Evolutionary conservation across 2,113 vertebrate genomes (phyloP).

Genomic region (Elachura formosa): DNA sequence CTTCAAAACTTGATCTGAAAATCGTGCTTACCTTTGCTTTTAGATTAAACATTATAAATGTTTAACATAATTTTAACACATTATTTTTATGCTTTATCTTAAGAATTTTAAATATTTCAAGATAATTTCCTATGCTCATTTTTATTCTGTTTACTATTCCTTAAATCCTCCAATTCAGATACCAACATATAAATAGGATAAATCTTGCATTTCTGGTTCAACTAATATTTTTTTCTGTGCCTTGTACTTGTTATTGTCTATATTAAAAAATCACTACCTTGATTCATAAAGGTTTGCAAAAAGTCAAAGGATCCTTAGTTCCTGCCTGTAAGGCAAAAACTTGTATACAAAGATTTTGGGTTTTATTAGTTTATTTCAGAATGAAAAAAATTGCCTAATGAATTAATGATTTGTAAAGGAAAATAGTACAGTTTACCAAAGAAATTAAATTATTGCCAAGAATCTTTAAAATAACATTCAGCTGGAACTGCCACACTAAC

Average conservation of each 20-base stretch:
- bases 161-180: background rate
- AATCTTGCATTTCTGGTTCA: background rate
- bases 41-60: background rate
- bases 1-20: background rate
- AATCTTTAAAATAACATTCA: background rate
- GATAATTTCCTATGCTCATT: background rate
- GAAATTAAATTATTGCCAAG: background rate
- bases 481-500: background rate
- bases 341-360: accelerated
- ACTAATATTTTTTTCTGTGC: background rate
- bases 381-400: background rate
- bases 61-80: background rate
- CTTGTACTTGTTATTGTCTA: background rate
- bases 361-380: background rate
- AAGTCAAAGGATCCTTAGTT: background rate
- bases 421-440: background rate
- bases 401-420: background rate
- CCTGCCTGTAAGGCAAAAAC: background rate
- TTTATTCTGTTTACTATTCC: background rate
- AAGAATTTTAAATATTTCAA: background rate
- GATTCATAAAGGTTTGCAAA: background rate
- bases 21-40: background rate
- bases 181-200: background rate
- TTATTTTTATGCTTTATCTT: background rate
- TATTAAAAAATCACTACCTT: background rate